Base-by-base conservation (phyloP, 2,113 vertebrate species). In the Pteronura brasiliensis region DNA sequence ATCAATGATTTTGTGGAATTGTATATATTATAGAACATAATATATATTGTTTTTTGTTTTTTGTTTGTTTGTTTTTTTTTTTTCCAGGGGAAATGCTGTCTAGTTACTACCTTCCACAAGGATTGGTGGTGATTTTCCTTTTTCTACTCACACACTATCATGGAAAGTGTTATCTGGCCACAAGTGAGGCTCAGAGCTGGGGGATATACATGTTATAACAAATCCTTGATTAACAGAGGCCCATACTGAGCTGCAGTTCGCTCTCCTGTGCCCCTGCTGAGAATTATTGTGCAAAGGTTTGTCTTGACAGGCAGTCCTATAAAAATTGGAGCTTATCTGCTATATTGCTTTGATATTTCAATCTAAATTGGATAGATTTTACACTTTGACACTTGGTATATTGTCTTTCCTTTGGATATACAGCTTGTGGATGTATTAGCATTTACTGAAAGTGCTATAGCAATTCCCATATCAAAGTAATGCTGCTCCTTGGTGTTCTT, bases 141-240 rank as follows among this genome's bases (percentile, higher is more conserved):
- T 85, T 93, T 71, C 31, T 74, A 17, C 9, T 9, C 25, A 76
- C 3, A 34, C 11, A 65, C 18, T 71, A 1, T 71, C 55, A 76
- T 89, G 44, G 47, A 89, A 97, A 49, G 39, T 74, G 44, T 31
- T 91, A 0, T 61, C 42, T 85, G n/a, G 18, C 57, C 17, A n/a
- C 61, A 67, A 39, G 36, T 79, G 47, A 90, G 57, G 83, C 44
- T 96, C 63, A 57, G 39, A 87, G 36, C 39, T n/a, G 20, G 20
- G 72, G n/a, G 72, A 85, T 90, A 86, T 87, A 27, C 91, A 69
- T 90, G 90, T 83, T 96, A 18, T 39, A 98, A 90, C 72, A 96
- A 84, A 97, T 97, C 52, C 52, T 96, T 96, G 92, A 91, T 96
- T 96, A 92, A 67, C 80, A 71, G 49, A 77, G 47, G n/a, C 18